Evolutionary conservation across 2,797 vertebrate species (phyloP), one percentile per base, ranked within the genome.

Genomic region (Percopsis omiscomaycus): DNA sequence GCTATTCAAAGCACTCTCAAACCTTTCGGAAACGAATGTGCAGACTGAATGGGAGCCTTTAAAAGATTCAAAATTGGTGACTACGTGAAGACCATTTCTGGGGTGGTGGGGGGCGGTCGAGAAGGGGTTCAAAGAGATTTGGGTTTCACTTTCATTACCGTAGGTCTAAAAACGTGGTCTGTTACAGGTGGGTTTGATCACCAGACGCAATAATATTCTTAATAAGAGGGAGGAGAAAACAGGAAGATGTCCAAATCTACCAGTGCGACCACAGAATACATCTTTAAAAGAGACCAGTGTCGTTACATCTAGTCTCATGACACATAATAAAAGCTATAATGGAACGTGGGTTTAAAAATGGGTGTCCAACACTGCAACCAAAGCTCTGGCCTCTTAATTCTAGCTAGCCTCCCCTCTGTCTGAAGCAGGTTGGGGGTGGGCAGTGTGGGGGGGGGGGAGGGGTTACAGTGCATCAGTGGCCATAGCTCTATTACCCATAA

Each of bases 381-480:
- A 75, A 74, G 68, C 59, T 64, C 66, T 68, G 74, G 80, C 83
- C 69, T 68, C 55, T 64, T 61, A 2, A 58, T 77, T 71, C 82
- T 77, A 64, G 65, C 42, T 3, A 73, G 62, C 85, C 74, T 66
- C 74, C 81, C 74, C 73, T 75, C 74, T 80, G 77, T 73, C 82
- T 78, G 73, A 71, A 77, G 77, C n/a, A 49, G 1, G 28, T 47
- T 6, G 46, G 2, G 42, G 54, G 4, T 12, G 72, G 53, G 54
- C 55, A 66, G 65, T 5, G 55, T 49, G 50, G n/a, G 44, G 46
- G n/a, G 68, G 29, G 48, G 49, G 47, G 50, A 59, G 64, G 80
- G 77, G 71, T 78, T 85, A 85, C 87, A 90, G 90, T 89, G 89
- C 89, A 78, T 90, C 83, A 83, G 85, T 82, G 85, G 86, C 83